Base-by-base conservation (phyloP, 2,888 invertebrate genomes). In the Microctonus hyperodae region DNA sequence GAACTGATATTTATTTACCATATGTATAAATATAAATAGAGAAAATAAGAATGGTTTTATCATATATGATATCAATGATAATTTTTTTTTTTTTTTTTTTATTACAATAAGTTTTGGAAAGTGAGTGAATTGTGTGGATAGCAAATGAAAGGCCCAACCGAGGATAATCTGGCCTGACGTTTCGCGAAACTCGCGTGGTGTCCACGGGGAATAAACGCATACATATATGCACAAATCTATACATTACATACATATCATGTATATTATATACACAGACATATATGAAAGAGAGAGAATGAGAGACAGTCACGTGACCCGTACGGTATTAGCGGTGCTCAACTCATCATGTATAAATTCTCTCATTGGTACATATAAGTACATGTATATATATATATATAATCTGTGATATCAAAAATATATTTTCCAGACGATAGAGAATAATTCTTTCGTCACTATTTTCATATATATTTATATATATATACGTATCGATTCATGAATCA, bases 101-200 rank as follows among this genome's bases (percentile, higher is more conserved):
- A 6, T 7, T 5, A 44, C 7, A 4, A 44, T 16, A 16, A 44
- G 6, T 44, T 55, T 55, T 31, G 31, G 28, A 55, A 55, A 55
- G 31, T 55, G 55, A 44, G 9, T 44, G 28, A 55, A 55, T 55
- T 55, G 55, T 55, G 31, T 55, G 33, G 16, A 44, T 44, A 25
- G 55, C n/a, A 33, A 55, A 55, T 55, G 55, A 55, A 55, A 55
- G 31, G 55, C 55, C 31, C 44, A 23, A 23, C 58, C 37, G 40
- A 40, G 59, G 25, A 59, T 59, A 80, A 71, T 72, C 70, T 72
- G 69, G 72, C 70, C 44, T 72, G 75, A 76, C 72, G 72, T 71
- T 72, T 72, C 70, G 70, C 69, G 66, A 68, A 70, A 63, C 66
- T 72, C 72, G 71, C 72, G 72, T 70, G 72, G 69, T 69, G 68